A percentile compares a stretch with the other conserved stretches of the same genome.
Conservation (phyloP, 1,140 invertebrate species). For the Eumeta japonica region DNA sequence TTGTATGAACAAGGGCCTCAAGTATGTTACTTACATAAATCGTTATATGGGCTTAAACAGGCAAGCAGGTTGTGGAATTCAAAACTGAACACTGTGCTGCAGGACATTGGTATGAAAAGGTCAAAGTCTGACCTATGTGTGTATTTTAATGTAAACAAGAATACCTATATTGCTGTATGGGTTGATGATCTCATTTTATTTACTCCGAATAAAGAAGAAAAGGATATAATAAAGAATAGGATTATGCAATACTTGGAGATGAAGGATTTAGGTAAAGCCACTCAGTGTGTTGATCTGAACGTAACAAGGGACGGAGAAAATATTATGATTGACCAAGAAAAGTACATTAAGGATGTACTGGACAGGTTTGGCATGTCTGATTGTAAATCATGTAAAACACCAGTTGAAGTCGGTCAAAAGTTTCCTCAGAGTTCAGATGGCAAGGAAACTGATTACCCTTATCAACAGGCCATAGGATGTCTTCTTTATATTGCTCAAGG, state of each 20-base stretch:
- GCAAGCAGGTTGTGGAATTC: slow-evolving; percentile 20
- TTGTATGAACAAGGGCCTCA: slow-evolving; percentile 8
- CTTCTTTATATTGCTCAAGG: too few species aligned
- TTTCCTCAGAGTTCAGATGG: too few species aligned
- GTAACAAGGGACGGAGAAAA: neutral
- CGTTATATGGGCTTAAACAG: too few species aligned
- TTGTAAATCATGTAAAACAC: slow-evolving; percentile 7
- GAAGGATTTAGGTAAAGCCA: slow-evolving; percentile 7
- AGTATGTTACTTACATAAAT: slow-evolving; percentile 17
- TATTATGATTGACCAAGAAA: slow-evolving; percentile 3
- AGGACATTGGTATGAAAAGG: slow-evolving; percentile 12
- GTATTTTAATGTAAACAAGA: too few species aligned
- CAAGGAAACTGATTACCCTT: neutral
- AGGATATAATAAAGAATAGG: slow-evolving; percentile 2
- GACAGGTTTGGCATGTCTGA: slow-evolving; percentile 5
- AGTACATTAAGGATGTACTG: slow-evolving; percentile 8
- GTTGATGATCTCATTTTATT: slow-evolving; percentile 14
- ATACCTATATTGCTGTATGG: too few species aligned
- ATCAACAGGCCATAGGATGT: slow-evolving; percentile 5
- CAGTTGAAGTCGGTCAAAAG: slow-evolving; percentile 4
- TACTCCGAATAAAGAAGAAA: neutral
- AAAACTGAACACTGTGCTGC: slow-evolving; percentile 13
- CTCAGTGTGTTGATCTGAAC: slow-evolving; percentile 4
- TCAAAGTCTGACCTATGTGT: slow-evolving; percentile 18
- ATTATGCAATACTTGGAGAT: slow-evolving; percentile 6